Evolutionary conservation across 2,113 vertebrate genomes (phyloP).

Genomic region (Hyaena hyaena): DNA sequence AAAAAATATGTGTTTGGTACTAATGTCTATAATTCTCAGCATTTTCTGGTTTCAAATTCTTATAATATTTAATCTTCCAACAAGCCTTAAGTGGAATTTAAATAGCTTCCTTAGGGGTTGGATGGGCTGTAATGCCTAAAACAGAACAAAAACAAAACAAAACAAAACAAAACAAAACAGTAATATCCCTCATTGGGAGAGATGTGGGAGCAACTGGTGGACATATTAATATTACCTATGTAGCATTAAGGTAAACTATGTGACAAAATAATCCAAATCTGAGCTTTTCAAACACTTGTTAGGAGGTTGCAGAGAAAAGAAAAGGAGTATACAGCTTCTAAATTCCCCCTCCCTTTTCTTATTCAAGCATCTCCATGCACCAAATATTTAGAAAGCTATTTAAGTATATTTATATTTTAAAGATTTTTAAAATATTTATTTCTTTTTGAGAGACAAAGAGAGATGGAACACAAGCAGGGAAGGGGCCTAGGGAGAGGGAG

Average conservation of each 20-base stretch:
- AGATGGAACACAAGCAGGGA: no score
- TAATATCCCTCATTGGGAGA: not conserved
- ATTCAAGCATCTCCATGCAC: not conserved
- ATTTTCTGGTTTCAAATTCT: constrained; percentile 4
- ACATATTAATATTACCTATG: not conserved
- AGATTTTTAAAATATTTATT: no score
- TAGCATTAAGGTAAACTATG: not conserved
- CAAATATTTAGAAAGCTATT: not conserved
- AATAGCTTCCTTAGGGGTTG: not conserved
- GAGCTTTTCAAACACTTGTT: not conserved
- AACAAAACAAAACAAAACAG: not conserved
- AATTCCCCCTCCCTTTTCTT: not conserved
- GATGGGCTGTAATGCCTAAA: not conserved
- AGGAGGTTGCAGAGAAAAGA: not conserved
- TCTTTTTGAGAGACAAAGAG: no score
- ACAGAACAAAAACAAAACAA: not conserved
- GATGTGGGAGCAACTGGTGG: not conserved
- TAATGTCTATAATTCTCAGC: not conserved
- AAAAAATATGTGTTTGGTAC: not conserved
- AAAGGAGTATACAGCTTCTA: not conserved
- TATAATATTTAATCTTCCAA: not conserved
- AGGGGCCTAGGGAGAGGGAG: no score
- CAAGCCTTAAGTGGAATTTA: not conserved
- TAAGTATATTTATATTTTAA: not conserved
- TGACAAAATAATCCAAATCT: not conserved